Evolutionary conservation across 2,888 invertebrate species (phyloP).

Genomic region (Poecilus cupreus): DNA sequence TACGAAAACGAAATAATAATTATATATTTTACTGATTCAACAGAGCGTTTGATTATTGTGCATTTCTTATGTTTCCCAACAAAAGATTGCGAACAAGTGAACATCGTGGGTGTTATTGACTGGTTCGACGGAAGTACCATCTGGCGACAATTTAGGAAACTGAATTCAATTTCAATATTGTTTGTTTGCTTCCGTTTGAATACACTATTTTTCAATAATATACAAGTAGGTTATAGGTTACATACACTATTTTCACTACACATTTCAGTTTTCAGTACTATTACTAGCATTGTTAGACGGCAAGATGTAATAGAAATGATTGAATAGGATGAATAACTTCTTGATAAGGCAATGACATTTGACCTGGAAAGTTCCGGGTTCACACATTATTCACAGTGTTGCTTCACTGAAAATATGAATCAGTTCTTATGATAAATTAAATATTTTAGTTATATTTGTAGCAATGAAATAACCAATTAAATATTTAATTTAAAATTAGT

Average conservation of each 20-base stretch:
- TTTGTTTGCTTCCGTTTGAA: neutral
- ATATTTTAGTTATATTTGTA: neutral
- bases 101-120: neutral
- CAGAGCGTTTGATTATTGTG: neutral
- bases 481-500: too few species aligned
- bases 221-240: neutral
- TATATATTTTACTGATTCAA: neutral
- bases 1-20: neutral
- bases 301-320: neutral
- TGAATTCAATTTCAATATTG: neutral
- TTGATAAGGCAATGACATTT: neutral
- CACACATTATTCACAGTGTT: neutral
- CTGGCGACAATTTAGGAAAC: neutral
- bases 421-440: neutral
- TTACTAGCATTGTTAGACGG: neutral
- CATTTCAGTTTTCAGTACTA: neutral
- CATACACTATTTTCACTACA: neutral
- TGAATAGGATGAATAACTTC: neutral
- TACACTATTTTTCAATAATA: neutral
- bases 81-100: neutral
- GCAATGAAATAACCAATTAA: neutral
- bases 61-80: neutral
- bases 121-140: neutral
- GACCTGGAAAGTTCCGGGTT: neutral
- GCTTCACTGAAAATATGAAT: neutral